Base-by-base conservation (phyloP, 64 coral and sea anemone species). In the Montipora foliosa region DNA sequence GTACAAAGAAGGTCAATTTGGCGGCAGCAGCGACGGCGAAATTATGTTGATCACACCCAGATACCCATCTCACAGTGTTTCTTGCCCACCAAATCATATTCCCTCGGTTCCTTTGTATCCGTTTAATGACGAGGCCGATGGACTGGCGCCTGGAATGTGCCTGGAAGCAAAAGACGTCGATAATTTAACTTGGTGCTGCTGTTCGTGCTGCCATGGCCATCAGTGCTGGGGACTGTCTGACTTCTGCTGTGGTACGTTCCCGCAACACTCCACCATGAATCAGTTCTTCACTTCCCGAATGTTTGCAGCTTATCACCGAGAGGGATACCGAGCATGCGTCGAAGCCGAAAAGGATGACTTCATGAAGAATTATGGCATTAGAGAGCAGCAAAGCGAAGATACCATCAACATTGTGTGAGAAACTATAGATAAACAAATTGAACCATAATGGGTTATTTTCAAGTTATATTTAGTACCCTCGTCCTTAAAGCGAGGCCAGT, bases 221-320 rank as follows among this genome's bases (percentile, higher is more conserved):
- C 49, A 71, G 4, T 89, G 50, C 22, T 44, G 77, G 24, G 78
- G 22, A 14, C 19, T 91, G 22, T 94, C 92, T 47, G 15, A 14
- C 2, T 79, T 67, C 16, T 76, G 90, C 11, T 96, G 91, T 82
- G 51, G 47, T 16, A 22, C 37, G 12, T 95, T 95, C 61, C 93
- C 93, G 58, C 44, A 89, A 4, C 80, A 86, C 45, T 58, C 17
- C 70, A 95, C 93, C 1, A 80, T 22, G 13, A 87, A 87, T 87
- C 84, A 87, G 29, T 37, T 37, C 29, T 37, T 37, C 1, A 37
- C 29, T 37, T 37, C 29, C 29, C 29, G 29, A 37, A 37, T 37
- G 29, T 37, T 37, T 37, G 29, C 29, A 37, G 29, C 29, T 37
- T 37, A 37, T 37, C 29, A 87, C 44, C 7, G 84, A 16, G 84